Percentiles rank a stretch among this genome's conserved stretches.
Evolutionary conservation across 2,113 vertebrate genomes (phyloP).

Genomic region (Melanostigma gelatinosum): DNA sequence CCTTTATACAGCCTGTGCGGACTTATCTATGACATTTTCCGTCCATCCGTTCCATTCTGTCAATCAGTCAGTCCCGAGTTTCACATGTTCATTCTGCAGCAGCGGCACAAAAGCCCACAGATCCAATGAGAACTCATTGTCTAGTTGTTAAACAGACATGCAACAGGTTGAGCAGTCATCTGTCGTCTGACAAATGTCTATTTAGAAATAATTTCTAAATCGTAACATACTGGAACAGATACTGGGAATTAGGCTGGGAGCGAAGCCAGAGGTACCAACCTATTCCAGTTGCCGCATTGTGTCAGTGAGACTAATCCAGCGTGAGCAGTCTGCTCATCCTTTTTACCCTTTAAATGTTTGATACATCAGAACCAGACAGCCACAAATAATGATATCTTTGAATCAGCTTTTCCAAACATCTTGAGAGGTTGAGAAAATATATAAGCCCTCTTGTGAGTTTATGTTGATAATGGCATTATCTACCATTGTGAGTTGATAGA

Average conservation of each 20-base stretch:
- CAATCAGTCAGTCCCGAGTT: conserved; percentile 49
- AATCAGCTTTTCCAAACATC: not conserved
- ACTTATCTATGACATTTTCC: conserved; percentile 58
- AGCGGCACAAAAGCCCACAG: not conserved
- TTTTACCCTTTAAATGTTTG: not conserved
- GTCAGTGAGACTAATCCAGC: not conserved
- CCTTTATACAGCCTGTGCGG: conserved; percentile 42
- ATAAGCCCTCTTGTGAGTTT: not conserved
- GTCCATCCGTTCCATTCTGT: conserved; percentile 67
- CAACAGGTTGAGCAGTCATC: not conserved
- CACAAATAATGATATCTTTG: not conserved
- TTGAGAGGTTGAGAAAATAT: not conserved
- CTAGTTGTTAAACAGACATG: conserved; percentile 27
- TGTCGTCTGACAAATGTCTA: conserved; percentile 15
- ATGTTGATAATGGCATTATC: not conserved
- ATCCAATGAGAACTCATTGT: conserved; percentile 14
- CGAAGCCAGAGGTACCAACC: conserved; percentile 25
- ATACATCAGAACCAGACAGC: not conserved
- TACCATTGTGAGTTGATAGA: not conserved
- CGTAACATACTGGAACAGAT: conserved; percentile 30
- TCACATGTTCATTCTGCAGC: conserved; percentile 46
- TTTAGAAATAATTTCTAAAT: conserved; percentile 9
- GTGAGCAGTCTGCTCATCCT: conserved; percentile 1
- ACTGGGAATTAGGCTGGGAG: conserved; percentile 27
- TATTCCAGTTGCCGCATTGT: conserved; percentile 27